Evolutionary conservation across 2,113 vertebrate genomes (phyloP).

Genomic region (Nansenia antarctica): DNA sequence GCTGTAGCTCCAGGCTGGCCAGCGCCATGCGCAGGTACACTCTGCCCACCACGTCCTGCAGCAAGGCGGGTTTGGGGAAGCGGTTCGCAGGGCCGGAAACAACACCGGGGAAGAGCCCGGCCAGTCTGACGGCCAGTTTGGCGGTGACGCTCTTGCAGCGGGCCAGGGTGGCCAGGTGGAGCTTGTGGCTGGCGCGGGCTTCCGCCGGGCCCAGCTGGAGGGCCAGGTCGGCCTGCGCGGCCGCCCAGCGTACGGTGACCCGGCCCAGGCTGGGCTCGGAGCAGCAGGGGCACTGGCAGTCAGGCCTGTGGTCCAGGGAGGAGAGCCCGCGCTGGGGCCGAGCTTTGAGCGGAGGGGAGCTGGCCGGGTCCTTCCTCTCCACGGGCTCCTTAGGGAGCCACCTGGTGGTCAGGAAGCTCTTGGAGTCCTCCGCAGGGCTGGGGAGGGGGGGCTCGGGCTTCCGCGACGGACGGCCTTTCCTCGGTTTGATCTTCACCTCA

Average conservation of each 20-base stretch:
- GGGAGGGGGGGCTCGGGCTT: slow-evolving; percentile 40
- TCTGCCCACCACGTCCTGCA: slow-evolving; percentile 75
- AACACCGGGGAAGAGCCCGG: slow-evolving; percentile 41
- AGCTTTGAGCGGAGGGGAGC: slow-evolving; percentile 75
- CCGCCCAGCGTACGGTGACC: slow-evolving; percentile 80
- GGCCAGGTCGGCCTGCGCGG: slow-evolving; percentile 64
- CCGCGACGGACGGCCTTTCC: slow-evolving; percentile 67
- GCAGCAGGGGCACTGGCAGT: slow-evolving; percentile 82
- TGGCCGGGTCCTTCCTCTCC: slow-evolving; percentile 37
- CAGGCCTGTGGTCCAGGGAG: slow-evolving; percentile 70
- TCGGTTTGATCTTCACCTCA: slow-evolving; percentile 72
- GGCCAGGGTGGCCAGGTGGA: slow-evolving; percentile 62
- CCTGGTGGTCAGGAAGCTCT: slow-evolving; percentile 69
- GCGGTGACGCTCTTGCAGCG: slow-evolving; percentile 59
- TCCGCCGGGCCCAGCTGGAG: slow-evolving; percentile 49
- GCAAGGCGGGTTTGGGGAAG: slow-evolving; percentile 32
- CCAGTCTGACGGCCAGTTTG: slow-evolving; percentile 55
- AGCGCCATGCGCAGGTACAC: slow-evolving; percentile 75
- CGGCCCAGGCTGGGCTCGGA: slow-evolving; percentile 74
- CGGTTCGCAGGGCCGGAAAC: slow-evolving; percentile 19
- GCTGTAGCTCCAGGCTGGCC: slow-evolving; percentile 50
- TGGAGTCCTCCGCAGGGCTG: slow-evolving; percentile 47
- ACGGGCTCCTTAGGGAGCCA: slow-evolving; percentile 61
- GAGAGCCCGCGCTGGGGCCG: slow-evolving; percentile 57
- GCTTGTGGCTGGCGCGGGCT: slow-evolving; percentile 45